Evolutionary conservation across 2,113 vertebrate genomes (phyloP), one percentile per base, ranked within the genome.

Genomic region (Cyphotilapia sp.): DNA sequence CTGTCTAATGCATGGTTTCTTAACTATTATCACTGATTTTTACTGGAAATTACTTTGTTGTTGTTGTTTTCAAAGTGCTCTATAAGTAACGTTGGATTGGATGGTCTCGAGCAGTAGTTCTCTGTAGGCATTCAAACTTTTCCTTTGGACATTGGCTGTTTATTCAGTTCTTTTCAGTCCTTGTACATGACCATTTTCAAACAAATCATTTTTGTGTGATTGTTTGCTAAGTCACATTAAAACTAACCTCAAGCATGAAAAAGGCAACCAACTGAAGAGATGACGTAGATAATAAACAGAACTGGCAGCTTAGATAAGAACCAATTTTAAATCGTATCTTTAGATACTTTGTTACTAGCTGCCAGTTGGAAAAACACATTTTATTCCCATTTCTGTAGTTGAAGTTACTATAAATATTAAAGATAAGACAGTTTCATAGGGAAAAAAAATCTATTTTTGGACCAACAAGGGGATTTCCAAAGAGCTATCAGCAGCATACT

Each of bases 341-440:
- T 1, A 35, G 31, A 66, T 38, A 8, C 31, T 66, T 66, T n/a
- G 17, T 66, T 66, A 35, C 61, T 66, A 66, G 31, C 17, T 66
- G 61, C 31, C 31, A n/a, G 61, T 66, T 66, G 31, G 59, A 66
- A 66, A 63, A 66, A 66, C 31, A 38, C 61, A n/a, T 8, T 66
- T 66, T 66, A 66, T 38, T 35, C 31, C 61, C 31, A n/a, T 66
- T 66, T 66, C 17, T 38, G 31, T 66, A 66, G 61, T 38, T 66
- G 31, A 66, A 66, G 31, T 5, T 38, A 38, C 61, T 38, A 38
- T 38, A 66, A 66, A 66, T n/a, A 66, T 66, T 66, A 66, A 66
- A 12, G 61, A 66, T n/a, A 38, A n/a, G 61, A 66, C 59, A 12
- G 59, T 63, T 35, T 35, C 31, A 66, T 5, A 12, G 17, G 51